Conservation (phyloP, 2,113 vertebrate species). For the Mohoua ochrocephala region DNA sequence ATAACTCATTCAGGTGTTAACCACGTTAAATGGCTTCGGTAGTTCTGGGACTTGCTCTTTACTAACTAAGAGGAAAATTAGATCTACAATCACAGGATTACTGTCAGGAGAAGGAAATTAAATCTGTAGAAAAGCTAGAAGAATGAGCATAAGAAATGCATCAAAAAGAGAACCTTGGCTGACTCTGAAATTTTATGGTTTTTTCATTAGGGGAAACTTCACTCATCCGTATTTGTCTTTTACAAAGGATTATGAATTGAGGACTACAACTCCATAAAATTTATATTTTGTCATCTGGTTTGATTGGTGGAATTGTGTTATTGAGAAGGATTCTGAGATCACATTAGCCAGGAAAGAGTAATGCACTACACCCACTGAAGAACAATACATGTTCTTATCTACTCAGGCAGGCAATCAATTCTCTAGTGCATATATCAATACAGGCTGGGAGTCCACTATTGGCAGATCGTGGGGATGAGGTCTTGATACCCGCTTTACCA, state of each 20-base stretch:
- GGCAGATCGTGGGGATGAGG: slow-evolving; percentile 34
- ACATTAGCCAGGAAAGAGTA: slow-evolving; percentile 52
- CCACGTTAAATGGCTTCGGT: slow-evolving; percentile 42
- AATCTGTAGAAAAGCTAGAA: slow-evolving; percentile 26
- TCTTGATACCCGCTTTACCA: slow-evolving; percentile 35
- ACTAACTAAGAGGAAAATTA: slow-evolving; percentile 56
- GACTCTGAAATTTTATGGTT: slow-evolving; percentile 41
- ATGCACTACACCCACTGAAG: slow-evolving; percentile 53
- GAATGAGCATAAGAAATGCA: slow-evolving; percentile 29
- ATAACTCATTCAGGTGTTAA: slow-evolving; percentile 69
- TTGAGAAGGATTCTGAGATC: slow-evolving; percentile 60
- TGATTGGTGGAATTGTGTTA: slow-evolving; percentile 66
- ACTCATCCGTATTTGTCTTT: slow-evolving; percentile 62
- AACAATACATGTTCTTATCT: slow-evolving; percentile 61
- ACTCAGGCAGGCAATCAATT: slow-evolving; percentile 55
- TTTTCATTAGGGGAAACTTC: slow-evolving; percentile 61
- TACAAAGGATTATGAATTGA: slow-evolving; percentile 70
- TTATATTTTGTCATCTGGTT: slow-evolving; percentile 69
- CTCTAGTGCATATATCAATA: slow-evolving; percentile 53
- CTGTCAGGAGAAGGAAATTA: slow-evolving; percentile 41
- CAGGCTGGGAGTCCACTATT: slow-evolving; percentile 32
- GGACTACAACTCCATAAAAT: slow-evolving; percentile 65
- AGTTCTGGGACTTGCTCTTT: slow-evolving; percentile 54
- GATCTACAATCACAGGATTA: slow-evolving; percentile 44
- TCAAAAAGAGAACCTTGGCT: slow-evolving; percentile 12